Percentiles rank a stretch among this genome's conserved stretches.
Evolutionary conservation across 2,113 vertebrate genomes (phyloP).

Genomic region (Oreochromis tanganicae): DNA sequence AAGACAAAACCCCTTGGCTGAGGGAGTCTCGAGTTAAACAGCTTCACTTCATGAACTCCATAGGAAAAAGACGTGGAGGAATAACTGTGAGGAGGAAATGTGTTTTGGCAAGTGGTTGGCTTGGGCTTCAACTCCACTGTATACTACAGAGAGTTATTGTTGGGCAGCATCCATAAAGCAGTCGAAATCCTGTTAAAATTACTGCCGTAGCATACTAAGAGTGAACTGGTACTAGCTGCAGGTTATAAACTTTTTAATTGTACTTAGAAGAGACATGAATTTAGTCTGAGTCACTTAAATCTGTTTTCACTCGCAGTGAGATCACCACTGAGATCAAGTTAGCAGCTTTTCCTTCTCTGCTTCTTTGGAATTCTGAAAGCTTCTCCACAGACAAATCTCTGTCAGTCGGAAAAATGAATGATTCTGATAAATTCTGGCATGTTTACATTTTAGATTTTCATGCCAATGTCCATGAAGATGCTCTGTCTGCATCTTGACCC

Average conservation of each 20-base stretch:
- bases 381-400: not conserved
- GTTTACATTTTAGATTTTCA: not conserved
- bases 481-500: not conserved
- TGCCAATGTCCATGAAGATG: not conserved
- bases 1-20: not conserved
- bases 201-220: not conserved
- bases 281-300: not conserved
- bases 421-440: not conserved
- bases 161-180: not conserved
- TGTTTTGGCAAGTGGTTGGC: conserved; percentile 30
- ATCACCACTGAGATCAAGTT: not conserved
- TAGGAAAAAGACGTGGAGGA: conserved; percentile 14
- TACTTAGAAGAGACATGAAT: not conserved
- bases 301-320: not conserved
- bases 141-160: conserved; percentile 1
- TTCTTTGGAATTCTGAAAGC: not conserved
- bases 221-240: not conserved
- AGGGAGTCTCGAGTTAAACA: not conserved
- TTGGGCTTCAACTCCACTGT: conserved; percentile 3
- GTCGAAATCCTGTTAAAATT: not conserved
- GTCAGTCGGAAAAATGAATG: not conserved
- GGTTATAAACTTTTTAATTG: not conserved
- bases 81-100: conserved; percentile 33
- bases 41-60: not conserved
- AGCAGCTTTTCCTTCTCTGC: not conserved